Evolutionary conservation across 2,797 vertebrate species (phyloP), one percentile per base, ranked within the genome.

Genomic region (Fistularia tabacaria): DNA sequence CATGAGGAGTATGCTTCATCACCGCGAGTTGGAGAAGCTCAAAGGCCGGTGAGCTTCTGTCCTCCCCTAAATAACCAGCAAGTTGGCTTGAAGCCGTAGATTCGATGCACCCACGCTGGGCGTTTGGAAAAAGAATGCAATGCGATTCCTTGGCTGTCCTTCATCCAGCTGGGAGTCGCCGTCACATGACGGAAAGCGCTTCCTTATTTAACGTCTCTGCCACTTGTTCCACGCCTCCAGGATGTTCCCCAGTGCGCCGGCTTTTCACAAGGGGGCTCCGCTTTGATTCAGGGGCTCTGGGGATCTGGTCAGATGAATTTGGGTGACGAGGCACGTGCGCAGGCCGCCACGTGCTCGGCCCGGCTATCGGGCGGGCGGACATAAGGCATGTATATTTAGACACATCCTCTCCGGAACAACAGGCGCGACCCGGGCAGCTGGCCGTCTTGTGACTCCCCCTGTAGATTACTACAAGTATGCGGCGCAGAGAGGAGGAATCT

Each of bases 1-100:
- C 80, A 92, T 95, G 89, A 92, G 95, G 79, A 98, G 95, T 79
- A 99, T 99, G 97, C 91, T 99, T 79, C 97, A 99, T 79, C 97
- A 99, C 87, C 87, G 97, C 51, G 97, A 98, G 74, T 91, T 98
- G 88, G 97, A 99, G 90, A 98, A 96, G 82, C 87, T 98, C 38
- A 98, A 93, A 82, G 97, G 97, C 82, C 93, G 96, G 96, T 98
- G 90, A 89, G 93, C 76, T 25, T 2, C 25, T 25, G 25, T 25
- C 25, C 25, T 25, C 25, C 25, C 25, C 25, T 25, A 25, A 25
- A 25, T 25, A 25, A 25, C 25, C 25, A 25, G 25, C 25, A 2
- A 2, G 25, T 25, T 25, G 25, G 25, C 5, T 25, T 25, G 5
- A 25, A 25, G 25, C 25, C 25, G 5, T 25, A 25, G 25, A 25